Evolutionary conservation across 2,888 invertebrate species (phyloP).

Genomic region (Mycogona germanica): DNA sequence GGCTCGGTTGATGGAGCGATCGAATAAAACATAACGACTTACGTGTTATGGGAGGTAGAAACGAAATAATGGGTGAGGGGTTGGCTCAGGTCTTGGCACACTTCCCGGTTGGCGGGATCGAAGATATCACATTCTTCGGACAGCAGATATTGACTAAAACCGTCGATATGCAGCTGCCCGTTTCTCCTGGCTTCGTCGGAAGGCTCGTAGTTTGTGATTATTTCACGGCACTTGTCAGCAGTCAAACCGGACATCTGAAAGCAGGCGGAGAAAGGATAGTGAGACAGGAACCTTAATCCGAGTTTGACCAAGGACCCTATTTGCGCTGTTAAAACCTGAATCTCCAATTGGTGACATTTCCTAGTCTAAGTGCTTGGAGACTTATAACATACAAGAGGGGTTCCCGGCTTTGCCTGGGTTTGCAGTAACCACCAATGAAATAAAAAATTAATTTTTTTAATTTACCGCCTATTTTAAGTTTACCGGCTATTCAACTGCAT

Average conservation of each 20-base stretch:
- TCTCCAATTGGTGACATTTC: background rate
- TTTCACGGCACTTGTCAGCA: slow-evolving; percentile 39
- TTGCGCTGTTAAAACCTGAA: background rate
- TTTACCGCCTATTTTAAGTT: too few species aligned
- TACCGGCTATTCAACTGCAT: too few species aligned
- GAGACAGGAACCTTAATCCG: background rate
- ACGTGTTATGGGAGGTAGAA: slow-evolving; percentile 42
- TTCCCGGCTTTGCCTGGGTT: background rate
- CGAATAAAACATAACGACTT: slow-evolving; percentile 21
- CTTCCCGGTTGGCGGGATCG: slow-evolving; percentile 36
- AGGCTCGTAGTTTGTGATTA: slow-evolving; percentile 43
- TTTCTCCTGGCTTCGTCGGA: slow-evolving; percentile 40
- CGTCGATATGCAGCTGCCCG: slow-evolving; percentile 43
- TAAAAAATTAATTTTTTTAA: too few species aligned
- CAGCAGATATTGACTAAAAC: slow-evolving; percentile 36
- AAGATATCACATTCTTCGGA: slow-evolving; percentile 42
- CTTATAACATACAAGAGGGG: too few species aligned
- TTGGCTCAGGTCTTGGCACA: slow-evolving; percentile 43
- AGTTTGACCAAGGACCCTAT: background rate
- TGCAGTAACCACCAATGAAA: background rate
- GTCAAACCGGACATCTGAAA: slow-evolving; percentile 40
- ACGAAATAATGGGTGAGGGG: slow-evolving; percentile 42
- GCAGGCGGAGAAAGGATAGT: slow-evolving; percentile 15
- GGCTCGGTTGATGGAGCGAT: too few species aligned
- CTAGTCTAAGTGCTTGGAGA: background rate